Percentiles rank a stretch among this genome's conserved stretches.
phyloP scores from a whole-genome alignment of 2,888 invertebrate species.

The Brenthis daphne region DNA sequence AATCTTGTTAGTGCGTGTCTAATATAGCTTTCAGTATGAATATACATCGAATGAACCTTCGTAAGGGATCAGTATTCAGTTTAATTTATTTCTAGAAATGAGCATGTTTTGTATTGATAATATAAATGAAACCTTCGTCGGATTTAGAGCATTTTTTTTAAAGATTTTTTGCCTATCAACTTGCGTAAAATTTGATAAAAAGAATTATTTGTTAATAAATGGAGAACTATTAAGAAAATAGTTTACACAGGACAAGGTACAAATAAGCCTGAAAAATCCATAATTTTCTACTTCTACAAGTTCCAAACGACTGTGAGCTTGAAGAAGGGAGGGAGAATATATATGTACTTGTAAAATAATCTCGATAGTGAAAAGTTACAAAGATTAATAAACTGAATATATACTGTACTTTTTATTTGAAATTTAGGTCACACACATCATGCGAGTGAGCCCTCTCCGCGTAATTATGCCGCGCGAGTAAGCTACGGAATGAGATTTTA shows the following conservation, averaged over 20 bases:
- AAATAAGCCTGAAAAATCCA: too few relatives aligned
- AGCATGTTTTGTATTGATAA: neutral
- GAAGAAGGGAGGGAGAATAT: too few relatives aligned
- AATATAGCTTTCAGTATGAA: slow-evolving; percentile 7
- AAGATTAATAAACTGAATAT: slow-evolving; percentile 14
- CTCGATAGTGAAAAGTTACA: slow-evolving; percentile 11
- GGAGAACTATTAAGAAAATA: neutral
- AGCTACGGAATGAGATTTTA: slow-evolving; percentile 35
- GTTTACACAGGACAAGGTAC: too few relatives aligned
- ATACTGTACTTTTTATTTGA: slow-evolving; percentile 34
- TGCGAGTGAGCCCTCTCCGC: slow-evolving; percentile 34
- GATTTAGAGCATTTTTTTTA: too few relatives aligned
- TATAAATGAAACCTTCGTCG: neutral
- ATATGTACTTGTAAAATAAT: neutral
- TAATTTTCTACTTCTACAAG: too few relatives aligned
- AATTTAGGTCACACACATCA: slow-evolving; percentile 39
- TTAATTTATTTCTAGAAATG: slow-evolving; percentile 6
- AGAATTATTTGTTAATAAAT: too few relatives aligned
- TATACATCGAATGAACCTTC: slow-evolving; percentile 18
- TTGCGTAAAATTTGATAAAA: too few relatives aligned
- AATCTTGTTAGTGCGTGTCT: slow-evolving; percentile 28
- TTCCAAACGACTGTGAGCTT: too few relatives aligned
- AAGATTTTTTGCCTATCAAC: neutral
- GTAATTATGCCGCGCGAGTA: slow-evolving; percentile 39
- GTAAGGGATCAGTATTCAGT: slow-evolving; percentile 20